Evolutionary conservation across 2,888 invertebrate genomes (phyloP), one percentile per base, ranked within the genome.

Genomic region (Hesperia comma): DNA sequence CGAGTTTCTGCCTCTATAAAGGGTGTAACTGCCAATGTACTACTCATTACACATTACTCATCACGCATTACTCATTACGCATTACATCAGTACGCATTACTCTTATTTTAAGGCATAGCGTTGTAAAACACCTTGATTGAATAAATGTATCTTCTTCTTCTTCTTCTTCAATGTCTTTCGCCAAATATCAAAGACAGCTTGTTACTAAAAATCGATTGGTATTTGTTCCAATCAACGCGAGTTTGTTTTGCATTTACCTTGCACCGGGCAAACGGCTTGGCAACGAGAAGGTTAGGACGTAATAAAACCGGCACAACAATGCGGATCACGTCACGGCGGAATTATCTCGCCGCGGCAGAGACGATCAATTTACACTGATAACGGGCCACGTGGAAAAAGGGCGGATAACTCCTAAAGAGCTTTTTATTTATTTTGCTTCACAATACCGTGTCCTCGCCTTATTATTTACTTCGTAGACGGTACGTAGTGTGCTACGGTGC

Each of bases 321-420:
- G 88, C 90, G 85, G 88, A 88, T 90, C 90, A 89, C 90, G 90
- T 90, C 88, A 90, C 83, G 75, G 72, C 79, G 81, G 88, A 87
- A 88, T 89, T 90, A 90, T 90, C 89, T 89, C 85, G 84, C 85
- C 78, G 82, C 84, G 85, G 85, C 84, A 80, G 74, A 81, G 83
- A 83, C 89, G 87, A 92, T 91, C 90, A 90, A 90, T 91, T 67
- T 90, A 89, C 86, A 82, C 82, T 85, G 87, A 85, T 88, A 85
- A 87, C 84, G 81, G 83, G 49, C 80, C 85, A 82, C 86, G 84
- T 84, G 84, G 85, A 84, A 86, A 83, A 83, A 80, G 80, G 81
- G 79, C 79, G 78, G 81, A 77, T 78, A 76, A 70, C 71, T 75
- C 69, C 68, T 69, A 74, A 78, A 75, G 72, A 81, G 76, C 72